These are phyloP conservation scores for Drosophila maculinotata DNA, from an alignment of 2,888 invertebrate genomes.

Conservation along the genomic window DNA sequence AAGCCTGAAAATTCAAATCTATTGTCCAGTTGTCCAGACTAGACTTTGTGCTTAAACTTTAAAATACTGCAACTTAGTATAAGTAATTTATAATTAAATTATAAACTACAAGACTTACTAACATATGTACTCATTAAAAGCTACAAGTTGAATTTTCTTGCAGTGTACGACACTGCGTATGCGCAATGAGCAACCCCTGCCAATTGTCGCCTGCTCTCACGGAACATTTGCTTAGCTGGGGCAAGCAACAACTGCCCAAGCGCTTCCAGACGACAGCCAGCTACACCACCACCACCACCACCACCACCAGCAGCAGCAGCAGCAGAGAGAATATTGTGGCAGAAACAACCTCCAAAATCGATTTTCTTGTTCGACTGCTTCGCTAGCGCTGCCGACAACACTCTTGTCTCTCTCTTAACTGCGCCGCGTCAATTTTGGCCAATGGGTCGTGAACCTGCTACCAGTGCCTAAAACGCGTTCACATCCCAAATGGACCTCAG, in stretches of 20 bases:
- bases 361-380: slow-evolving; percentile 48
- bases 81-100: too few species aligned
- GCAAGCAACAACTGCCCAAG: slow-evolving; percentile 59
- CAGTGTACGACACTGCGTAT: slow-evolving; percentile 66
- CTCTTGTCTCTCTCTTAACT: slow-evolving; percentile 45
- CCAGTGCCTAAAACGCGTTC: slow-evolving; percentile 56
- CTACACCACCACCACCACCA: slow-evolving; percentile 9
- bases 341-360: slow-evolving; percentile 52
- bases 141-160: neutral
- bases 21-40: too few species aligned
- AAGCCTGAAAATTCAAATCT: too few species aligned
- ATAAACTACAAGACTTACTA: neutral
- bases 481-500: slow-evolving; percentile 59
- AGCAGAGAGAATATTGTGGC: slow-evolving; percentile 13
- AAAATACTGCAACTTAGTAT: too few species aligned
- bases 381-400: slow-evolving; percentile 3
- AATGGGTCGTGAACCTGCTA: slow-evolving; percentile 71
- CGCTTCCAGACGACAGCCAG: slow-evolving; percentile 57
- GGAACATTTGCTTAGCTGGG: slow-evolving; percentile 24
- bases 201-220: slow-evolving; percentile 4
- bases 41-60: too few species aligned
- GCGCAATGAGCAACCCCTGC: slow-evolving; percentile 54
- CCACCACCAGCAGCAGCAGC: slow-evolving; percentile 16
- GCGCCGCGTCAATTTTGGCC: slow-evolving; percentile 57
- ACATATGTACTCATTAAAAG: neutral